These are phyloP conservation scores for Schlechtendalia chinensis DNA, from an alignment of 1,140 invertebrate species.

Conservation along the genomic window DNA sequence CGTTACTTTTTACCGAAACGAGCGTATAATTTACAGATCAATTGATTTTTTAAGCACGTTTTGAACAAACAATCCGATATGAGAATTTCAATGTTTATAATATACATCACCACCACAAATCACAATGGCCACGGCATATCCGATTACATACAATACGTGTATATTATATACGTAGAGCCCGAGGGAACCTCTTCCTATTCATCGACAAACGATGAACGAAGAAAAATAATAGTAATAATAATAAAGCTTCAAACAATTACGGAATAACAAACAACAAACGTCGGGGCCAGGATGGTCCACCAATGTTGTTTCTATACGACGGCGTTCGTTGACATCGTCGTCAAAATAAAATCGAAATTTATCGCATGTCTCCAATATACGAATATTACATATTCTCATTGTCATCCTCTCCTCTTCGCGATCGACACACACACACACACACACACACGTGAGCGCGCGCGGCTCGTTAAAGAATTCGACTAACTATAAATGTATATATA, in stretches of 20 bases:
- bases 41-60: constrained; percentile 35
- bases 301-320: not conserved
- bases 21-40: no score
- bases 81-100: constrained; percentile 6
- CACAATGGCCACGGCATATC: not conserved
- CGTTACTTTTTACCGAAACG: not conserved
- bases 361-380: not conserved
- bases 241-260: constrained; percentile 1
- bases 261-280: not conserved
- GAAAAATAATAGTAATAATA: not conserved
- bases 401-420: not conserved
- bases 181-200: constrained; percentile 4
- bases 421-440: not conserved
- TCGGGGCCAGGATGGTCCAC: no score
- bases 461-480: not conserved
- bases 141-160: not conserved
- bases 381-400: not conserved
- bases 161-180: not conserved
- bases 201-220: not conserved
- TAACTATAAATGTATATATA: no score
- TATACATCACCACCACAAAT: not conserved
- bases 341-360: constrained; percentile 31
- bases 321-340: constrained; percentile 21
- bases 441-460: no score
- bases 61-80: not conserved